Percentiles rank a stretch among this genome's conserved stretches.
Conservation (phyloP, 2,888 invertebrate species). For the Drosophila fulvimacula region DNA sequence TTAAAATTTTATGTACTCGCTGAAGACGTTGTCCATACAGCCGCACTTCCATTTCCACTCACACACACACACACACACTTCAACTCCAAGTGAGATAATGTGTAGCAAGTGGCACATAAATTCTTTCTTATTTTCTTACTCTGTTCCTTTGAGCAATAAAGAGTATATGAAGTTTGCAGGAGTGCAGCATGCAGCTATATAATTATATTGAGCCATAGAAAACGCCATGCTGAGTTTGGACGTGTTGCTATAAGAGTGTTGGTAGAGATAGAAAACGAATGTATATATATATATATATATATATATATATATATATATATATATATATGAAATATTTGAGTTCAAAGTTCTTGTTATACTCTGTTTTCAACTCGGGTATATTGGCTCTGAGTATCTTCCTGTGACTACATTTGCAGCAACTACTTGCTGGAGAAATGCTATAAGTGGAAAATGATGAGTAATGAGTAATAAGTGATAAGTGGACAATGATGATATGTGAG, state of each 20-base stretch:
- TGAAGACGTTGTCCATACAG: constrained; percentile 21
- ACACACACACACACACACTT: background rate
- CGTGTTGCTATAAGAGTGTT: background rate
- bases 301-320: background rate
- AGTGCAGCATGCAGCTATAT: background rate
- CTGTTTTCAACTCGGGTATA: background rate
- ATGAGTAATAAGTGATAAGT: background rate
- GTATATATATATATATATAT: background rate
- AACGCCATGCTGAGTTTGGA: background rate
- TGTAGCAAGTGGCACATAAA: constrained; percentile 67
- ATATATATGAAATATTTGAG: too few species aligned
- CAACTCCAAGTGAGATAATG: constrained; percentile 31
- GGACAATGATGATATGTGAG: background rate
- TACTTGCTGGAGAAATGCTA: background rate
- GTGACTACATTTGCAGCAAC: background rate
- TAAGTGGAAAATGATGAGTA: background rate
- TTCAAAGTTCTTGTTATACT: background rate
- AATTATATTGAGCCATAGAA: background rate
- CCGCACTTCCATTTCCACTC: background rate
- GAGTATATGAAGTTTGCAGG: constrained; percentile 1
- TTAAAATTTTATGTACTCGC: constrained; percentile 76
- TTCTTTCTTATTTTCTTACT: constrained; percentile 22
- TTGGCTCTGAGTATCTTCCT: background rate
- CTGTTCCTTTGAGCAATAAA: background rate
- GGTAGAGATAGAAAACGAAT: background rate